Evolutionary conservation across 2,888 invertebrate genomes (phyloP), one percentile per base, ranked within the genome.

Genomic region (Tipula unca): DNA sequence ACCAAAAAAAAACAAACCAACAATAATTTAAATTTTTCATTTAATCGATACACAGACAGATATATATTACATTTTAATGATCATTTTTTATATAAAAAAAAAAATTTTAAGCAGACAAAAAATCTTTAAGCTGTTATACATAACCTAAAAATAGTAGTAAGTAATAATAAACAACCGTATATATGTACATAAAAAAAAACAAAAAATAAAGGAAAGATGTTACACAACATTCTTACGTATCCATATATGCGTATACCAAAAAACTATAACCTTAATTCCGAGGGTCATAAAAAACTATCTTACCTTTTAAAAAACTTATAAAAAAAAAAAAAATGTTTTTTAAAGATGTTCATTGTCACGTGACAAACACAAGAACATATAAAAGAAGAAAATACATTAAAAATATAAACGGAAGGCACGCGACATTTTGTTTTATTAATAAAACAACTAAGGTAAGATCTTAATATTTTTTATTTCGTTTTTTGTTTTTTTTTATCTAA

Each of bases 61-160:
- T 69, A 69, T 69, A 69, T 69, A 69, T 69, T 69, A 69, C 69
- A 69, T 69, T 69, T 69, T 69, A 69, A 69, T 69, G 69, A 69
- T 69, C 69, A 69, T 69, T 48, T 48, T 48, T 48, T 48, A 48
- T 48, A 48, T 48, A 48, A 48, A 48, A 48, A 48, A 48, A 48
- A 48, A 10, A 10, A 10, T 39, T 39, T 14, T 69, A 69, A 69
- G 69, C 69, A 69, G 10, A 25, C 69, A 69, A 69, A 69, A 69
- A 69, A 69, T 25, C 20, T 69, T 69, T 69, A 69, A 69, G 69
- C 69, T 1, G 10, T 69, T 25, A 69, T 25, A 69, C 69, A 69
- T 69, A 69, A 69, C 69, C 69, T 69, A 69, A 69, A 69, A 69
- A 69, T 69, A 69, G 69, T 69, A 25, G 25, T 69, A 69, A 69